Conservation (phyloP, 2,888 invertebrate species). For the Eurois occulta region DNA sequence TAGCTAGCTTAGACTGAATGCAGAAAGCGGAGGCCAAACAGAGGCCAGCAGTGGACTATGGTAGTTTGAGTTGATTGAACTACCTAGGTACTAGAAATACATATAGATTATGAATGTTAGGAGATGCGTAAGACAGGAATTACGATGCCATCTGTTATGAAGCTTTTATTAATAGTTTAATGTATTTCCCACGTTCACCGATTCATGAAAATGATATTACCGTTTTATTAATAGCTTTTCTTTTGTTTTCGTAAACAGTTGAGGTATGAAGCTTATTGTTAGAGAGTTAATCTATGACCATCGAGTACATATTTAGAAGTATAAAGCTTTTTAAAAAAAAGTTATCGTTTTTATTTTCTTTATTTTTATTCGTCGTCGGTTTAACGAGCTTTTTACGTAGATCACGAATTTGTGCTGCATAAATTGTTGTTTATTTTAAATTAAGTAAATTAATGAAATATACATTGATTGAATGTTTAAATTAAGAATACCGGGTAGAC, state of each 20-base stretch:
- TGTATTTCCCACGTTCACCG: constrained; percentile 1
- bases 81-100: too few relatives aligned
- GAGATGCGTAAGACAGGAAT: too few relatives aligned
- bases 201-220: constrained; percentile 20
- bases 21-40: neutral
- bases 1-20: neutral
- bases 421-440: constrained; percentile 5
- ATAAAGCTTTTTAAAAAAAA: neutral
- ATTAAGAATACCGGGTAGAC: neutral
- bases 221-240: constrained; percentile 25
- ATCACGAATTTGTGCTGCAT: neutral
- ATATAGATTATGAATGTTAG: too few relatives aligned
- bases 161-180: constrained; percentile 3
- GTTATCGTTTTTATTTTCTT: neutral
- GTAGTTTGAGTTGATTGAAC: neutral
- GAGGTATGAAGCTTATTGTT: neutral
- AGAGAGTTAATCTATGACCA: constrained; percentile 2
- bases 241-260: constrained; percentile 23
- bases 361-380: neutral
- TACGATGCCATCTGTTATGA: neutral
- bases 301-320: too few relatives aligned
- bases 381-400: neutral
- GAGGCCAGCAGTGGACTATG: neutral
- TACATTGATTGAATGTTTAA: neutral
- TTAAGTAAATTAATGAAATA: neutral